These are phyloP conservation scores for Bambusicola thoracicus DNA, from an alignment of 2,113 vertebrate species.

Conservation along the genomic window DNA sequence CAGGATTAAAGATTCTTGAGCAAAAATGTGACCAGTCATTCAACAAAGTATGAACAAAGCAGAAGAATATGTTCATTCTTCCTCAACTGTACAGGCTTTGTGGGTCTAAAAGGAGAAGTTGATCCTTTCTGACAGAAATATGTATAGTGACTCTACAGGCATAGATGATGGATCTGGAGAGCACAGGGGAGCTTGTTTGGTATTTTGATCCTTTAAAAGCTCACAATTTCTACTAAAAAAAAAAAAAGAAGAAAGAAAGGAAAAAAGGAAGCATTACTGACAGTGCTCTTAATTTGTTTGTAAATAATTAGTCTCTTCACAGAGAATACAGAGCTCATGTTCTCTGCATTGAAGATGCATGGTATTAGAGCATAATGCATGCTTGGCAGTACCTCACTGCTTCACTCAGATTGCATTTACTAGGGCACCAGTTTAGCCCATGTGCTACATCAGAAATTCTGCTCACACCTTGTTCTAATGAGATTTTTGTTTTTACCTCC, in stretches of 20 bases:
- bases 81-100: not conserved
- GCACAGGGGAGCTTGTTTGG: not conserved
- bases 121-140: conserved; percentile 24
- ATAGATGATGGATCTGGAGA: not conserved
- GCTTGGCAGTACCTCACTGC: not conserved
- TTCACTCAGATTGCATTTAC: not conserved
- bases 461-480: not conserved
- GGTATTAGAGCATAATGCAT: not conserved
- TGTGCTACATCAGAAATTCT: not conserved
- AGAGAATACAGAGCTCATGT: not conserved
- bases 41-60: not conserved
- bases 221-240: not conserved
- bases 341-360: not conserved
- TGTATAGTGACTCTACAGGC: not conserved
- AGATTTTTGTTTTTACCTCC: not conserved
- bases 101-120: conserved; percentile 15
- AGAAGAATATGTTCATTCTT: conserved; percentile 21
- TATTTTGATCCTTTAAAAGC: not conserved
- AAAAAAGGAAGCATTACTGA: not conserved
- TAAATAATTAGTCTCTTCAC: conserved; percentile 24
- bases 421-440: not conserved
- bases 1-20: not conserved
- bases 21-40: not conserved
- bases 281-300: not conserved
- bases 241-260: not conserved